A percentile compares a stretch with the other conserved stretches of the same genome.
These are phyloP conservation scores for Chloebia gouldiae DNA, from an alignment of 2,113 vertebrate genomes.

Conservation along the genomic window DNA sequence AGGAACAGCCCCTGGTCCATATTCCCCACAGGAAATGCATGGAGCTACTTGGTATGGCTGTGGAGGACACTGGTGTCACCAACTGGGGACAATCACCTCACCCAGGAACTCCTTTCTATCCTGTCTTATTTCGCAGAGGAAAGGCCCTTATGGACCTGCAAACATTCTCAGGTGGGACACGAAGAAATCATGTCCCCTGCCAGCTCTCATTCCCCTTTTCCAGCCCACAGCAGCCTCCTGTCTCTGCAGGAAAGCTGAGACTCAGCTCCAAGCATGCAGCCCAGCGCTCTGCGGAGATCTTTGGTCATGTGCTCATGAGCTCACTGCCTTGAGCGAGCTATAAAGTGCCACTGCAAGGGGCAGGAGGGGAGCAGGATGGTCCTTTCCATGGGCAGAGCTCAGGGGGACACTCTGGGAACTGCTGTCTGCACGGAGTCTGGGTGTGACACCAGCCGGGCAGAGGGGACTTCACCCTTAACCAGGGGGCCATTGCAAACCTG, in stretches of 20 bases:
- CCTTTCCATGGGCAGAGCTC: background rate
- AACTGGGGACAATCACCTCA: background rate
- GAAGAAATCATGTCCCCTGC: background rate
- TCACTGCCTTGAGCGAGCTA: background rate
- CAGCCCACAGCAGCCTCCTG: background rate
- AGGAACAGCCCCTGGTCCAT: background rate
- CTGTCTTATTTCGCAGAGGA: background rate
- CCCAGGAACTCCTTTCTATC: background rate
- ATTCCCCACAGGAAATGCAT: background rate
- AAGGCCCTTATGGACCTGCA: background rate
- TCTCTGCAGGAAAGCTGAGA: fast-evolving
- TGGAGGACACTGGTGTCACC: background rate
- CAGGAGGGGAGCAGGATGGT: background rate
- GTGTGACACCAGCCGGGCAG: background rate
- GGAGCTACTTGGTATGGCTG: background rate
- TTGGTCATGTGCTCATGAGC: background rate
- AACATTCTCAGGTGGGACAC: background rate
- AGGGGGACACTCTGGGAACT: background rate
- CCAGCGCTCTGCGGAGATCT: fast-evolving
- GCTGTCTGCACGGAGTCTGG: background rate
- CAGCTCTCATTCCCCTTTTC: background rate
- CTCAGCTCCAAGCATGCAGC: background rate
- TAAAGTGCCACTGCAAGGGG: constrained; percentile 25
- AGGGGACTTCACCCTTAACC: background rate
- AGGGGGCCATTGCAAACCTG: background rate